A percentile compares a stretch with the other conserved stretches of the same genome.
phyloP scores from a whole-genome alignment of 2,797 vertebrate species.

The Channa striata region DNA sequence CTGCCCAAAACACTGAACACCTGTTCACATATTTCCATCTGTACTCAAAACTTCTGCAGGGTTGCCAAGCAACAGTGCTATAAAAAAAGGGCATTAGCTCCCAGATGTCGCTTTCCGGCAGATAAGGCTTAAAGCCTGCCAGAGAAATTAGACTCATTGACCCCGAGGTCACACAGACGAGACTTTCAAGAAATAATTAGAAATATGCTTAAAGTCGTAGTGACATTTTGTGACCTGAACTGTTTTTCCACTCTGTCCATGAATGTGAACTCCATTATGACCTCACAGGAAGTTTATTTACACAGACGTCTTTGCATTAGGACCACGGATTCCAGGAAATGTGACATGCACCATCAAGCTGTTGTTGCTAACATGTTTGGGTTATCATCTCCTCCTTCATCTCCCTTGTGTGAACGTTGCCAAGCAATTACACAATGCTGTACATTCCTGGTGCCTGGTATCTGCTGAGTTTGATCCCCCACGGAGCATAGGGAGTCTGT shows the following conservation, averaged over 20 bases:
- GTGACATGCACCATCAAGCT: slow-evolving; percentile 31
- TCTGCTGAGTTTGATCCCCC: slow-evolving; percentile 72
- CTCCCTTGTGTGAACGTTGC: slow-evolving; percentile 45
- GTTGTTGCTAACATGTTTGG: slow-evolving; percentile 55
- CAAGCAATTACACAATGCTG: slow-evolving; percentile 70
- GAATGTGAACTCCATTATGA: slow-evolving; percentile 25
- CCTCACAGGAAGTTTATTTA: slow-evolving; percentile 20
- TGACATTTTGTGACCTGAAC: neutral
- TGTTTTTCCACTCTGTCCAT: slow-evolving; percentile 17
- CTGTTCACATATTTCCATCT: slow-evolving; percentile 25
- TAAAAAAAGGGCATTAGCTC: slow-evolving; percentile 58
- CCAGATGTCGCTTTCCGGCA: slow-evolving; percentile 63
- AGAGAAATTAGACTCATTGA: slow-evolving; percentile 42
- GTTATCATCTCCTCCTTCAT: slow-evolving; percentile 53
- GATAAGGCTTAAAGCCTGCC: slow-evolving; percentile 37
- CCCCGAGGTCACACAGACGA: slow-evolving; percentile 19
- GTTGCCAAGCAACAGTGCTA: slow-evolving; percentile 69
- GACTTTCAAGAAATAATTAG: slow-evolving; percentile 23
- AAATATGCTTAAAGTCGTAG: slow-evolving; percentile 6
- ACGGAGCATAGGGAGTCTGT: slow-evolving; percentile 67
- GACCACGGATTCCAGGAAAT: slow-evolving; percentile 25
- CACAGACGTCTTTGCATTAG: neutral
- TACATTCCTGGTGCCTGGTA: slow-evolving; percentile 81
- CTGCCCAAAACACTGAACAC: slow-evolving; percentile 15
- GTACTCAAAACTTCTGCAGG: slow-evolving; percentile 29